phyloP scores from a whole-genome alignment of 2,113 vertebrate species.

The Ursus arctos region DNA sequence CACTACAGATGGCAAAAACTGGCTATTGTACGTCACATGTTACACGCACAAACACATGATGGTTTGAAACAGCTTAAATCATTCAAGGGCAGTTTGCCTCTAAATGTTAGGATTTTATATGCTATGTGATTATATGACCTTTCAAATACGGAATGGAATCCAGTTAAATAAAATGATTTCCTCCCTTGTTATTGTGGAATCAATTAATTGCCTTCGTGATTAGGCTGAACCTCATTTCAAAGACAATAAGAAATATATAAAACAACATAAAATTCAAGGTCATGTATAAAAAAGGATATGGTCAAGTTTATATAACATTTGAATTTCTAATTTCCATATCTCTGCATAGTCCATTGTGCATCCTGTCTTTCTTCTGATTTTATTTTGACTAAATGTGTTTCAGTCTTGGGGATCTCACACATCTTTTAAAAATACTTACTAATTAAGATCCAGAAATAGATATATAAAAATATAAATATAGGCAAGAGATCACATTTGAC shows the following conservation, averaged over 20 bases:
- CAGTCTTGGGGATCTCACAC: not conserved
- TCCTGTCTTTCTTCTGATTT: not conserved
- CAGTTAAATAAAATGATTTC: conserved; percentile 56
- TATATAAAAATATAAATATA: not conserved
- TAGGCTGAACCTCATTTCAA: conserved; percentile 18
- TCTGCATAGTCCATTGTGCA: not conserved
- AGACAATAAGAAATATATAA: conserved; percentile 9
- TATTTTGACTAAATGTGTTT: not conserved
- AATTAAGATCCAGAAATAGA: not conserved
- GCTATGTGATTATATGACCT: conserved; percentile 59
- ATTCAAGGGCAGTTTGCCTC: not conserved
- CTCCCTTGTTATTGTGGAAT: not conserved
- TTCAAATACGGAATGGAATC: conserved; percentile 8
- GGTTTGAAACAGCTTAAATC: conserved; percentile 62
- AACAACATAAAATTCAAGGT: not conserved
- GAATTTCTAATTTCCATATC: conserved; percentile 19
- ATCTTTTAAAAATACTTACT: not conserved
- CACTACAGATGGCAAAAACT: conserved; percentile 46
- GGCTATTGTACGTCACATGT: conserved; percentile 64
- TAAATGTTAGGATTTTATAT: conserved; percentile 66
- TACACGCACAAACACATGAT: not conserved
- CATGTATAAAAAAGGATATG: not conserved
- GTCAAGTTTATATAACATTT: conserved; percentile 20
- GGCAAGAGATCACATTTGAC: not conserved
- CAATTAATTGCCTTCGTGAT: not conserved